Percentiles rank a stretch among this genome's conserved stretches.
phyloP scores from a whole-genome alignment of 2,113 vertebrate genomes.

The Nannobrachium achirus region DNA sequence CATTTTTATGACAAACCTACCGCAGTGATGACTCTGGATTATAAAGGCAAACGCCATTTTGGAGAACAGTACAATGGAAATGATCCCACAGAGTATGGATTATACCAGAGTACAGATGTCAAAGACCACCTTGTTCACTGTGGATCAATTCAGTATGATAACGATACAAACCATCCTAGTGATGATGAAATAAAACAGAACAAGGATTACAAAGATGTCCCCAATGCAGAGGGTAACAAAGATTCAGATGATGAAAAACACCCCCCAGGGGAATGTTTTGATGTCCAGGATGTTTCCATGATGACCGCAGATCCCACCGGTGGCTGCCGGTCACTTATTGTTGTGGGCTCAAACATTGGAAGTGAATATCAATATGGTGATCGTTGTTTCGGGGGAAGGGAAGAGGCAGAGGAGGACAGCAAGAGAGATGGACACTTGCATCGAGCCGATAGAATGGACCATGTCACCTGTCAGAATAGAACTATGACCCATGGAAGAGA shows the following conservation, averaged over 20 bases:
- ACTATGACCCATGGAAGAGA: not conserved
- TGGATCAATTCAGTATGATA: conserved; percentile 15
- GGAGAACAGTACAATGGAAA: conserved; percentile 1
- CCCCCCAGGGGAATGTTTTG: conserved; percentile 7
- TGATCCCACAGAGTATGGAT: not conserved
- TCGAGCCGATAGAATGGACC: not conserved
- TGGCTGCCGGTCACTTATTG: conserved; percentile 15
- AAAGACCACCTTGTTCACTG: conserved; percentile 1
- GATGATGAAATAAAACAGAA: conserved; percentile 1
- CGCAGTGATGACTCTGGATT: not conserved
- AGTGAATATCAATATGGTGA: conserved; percentile 3
- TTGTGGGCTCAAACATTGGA: conserved; percentile 3
- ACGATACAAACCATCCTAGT: not conserved
- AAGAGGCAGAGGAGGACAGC: conserved; percentile 20
- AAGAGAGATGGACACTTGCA: not conserved
- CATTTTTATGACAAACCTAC: conserved; percentile 1
- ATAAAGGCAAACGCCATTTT: conserved; percentile 12
- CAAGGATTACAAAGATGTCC: not conserved
- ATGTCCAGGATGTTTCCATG: not conserved
- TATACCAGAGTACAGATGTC: not conserved
- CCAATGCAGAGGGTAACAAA: not conserved
- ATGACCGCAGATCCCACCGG: not conserved
- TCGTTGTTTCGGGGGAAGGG: conserved; percentile 1
- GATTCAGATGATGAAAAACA: conserved; percentile 18
- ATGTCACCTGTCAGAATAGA: not conserved